A percentile compares a stretch with the other conserved stretches of the same genome.
phyloP scores from a whole-genome alignment of 2,888 invertebrate species.

The Glaucopsyche alexis region DNA sequence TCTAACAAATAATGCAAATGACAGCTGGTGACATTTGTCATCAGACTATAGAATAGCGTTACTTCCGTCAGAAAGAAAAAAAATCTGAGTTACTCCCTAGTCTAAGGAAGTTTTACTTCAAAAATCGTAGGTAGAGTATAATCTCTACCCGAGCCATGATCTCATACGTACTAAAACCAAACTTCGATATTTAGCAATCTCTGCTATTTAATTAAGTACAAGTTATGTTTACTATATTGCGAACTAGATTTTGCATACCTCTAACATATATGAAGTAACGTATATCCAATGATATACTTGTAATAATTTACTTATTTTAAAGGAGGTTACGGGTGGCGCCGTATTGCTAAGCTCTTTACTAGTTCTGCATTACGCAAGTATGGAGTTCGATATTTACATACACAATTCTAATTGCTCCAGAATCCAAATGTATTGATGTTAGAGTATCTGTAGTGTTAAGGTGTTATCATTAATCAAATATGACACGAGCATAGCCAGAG shows the following conservation, averaged over 20 bases:
- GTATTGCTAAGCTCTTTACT: conserved; percentile 63
- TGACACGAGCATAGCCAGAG: background rate
- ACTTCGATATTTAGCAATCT: conserved; percentile 6
- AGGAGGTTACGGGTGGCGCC: conserved; percentile 51
- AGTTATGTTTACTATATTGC: conserved; percentile 18
- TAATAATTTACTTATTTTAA: conserved; percentile 56
- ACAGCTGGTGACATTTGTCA: too few species aligned
- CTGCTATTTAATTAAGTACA: background rate
- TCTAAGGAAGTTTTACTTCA: too few species aligned
- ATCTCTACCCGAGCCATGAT: background rate
- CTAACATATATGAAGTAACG: conserved; percentile 40
- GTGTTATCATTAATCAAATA: conserved; percentile 20
- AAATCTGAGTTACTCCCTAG: too few species aligned
- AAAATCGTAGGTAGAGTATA: background rate
- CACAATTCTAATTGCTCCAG: conserved; percentile 22
- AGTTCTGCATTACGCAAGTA: conserved; percentile 61
- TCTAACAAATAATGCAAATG: too few species aligned
- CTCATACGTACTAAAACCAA: background rate
- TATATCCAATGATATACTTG: conserved; percentile 47
- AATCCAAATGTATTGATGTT: background rate
- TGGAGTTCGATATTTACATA: conserved; percentile 28
- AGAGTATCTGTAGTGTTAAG: too few species aligned
- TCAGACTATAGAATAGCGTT: too few species aligned
- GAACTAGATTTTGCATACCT: conserved; percentile 22
- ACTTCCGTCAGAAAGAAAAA: too few species aligned